Evolutionary conservation across 2,113 vertebrate species (phyloP), one percentile per base, ranked within the genome.

Genomic region (Serinus canaria): DNA sequence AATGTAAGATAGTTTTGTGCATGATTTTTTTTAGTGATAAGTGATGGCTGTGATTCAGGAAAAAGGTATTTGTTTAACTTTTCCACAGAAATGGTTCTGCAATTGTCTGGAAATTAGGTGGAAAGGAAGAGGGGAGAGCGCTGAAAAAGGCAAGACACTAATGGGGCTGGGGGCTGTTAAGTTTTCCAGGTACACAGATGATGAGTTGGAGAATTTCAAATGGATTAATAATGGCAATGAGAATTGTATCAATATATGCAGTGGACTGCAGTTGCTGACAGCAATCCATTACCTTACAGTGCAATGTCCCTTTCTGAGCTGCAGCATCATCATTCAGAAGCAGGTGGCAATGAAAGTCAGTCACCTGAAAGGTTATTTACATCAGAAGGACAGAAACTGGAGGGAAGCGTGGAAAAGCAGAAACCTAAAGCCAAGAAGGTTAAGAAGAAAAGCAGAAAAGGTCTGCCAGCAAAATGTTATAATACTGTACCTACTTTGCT

Each of bases 391-490:
- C 92, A 96, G 35, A 95, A 90, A 24, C 19, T 67, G 37, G 97
- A 97, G 50, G 96, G 97, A 58, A 93, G 92, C 58, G 9, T 79
- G 30, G 97, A 97, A 53, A 83, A 96, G 21, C 87, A 81, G 63
- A 98, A 97, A 92, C 53, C 92, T 27, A 99, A 98, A 94, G 94
- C 93, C 73, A 99, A 97, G 81, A 99, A 98, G 84, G 52, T 82
- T 83, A 99, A 99, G 95, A 99, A 98, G 95, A 99, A 98, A 97
- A 94, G 77, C 60, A 98, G 98, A 94, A 97, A 98, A 97, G 98
- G 99, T 98, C 97, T 88, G 91, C 90, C 58, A 79, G 37, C 14
- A 47, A 62, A 81, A 74, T 87, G 53, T 87, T 93, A 56, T 64
- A 77, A 68, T 81, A 22, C n/a, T 66, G 56, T 46, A 15, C 74